Evolutionary conservation across 2,797 vertebrate species (phyloP), one percentile per base, ranked within the genome.

Genomic region (Scolopax bukidnonensis): DNA sequence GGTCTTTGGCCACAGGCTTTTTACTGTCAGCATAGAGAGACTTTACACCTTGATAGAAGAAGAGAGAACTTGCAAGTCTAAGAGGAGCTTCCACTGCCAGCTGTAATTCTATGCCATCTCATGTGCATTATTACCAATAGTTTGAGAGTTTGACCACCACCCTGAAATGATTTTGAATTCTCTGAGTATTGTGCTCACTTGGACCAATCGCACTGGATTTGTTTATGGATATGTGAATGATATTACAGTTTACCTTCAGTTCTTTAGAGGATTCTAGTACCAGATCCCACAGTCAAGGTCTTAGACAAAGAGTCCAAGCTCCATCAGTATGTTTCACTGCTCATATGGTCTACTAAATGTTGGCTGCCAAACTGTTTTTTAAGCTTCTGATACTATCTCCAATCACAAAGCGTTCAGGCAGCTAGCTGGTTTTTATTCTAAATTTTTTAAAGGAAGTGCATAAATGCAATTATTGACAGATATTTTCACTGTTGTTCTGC

Each of bases 131-230:
- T 80, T 89, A 38, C 41, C n/a, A 81, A 77, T 25, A 25, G 36
- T 89, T 84, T 75, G 87, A 93, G 87, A 94, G 70, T 94, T 56
- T 96, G 95, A 95, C 92, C 86, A 83, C 82, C 50, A 65, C 33
- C 51, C 54, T 86, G 61, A 84, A 92, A 95, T 95, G 69, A 93
- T 95, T 96, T 97, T 59, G 38, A 79, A 76, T 93, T 96, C 77
- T 91, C 92, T 85, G 83, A 74, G 12, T 88, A 48, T 88, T 97
- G 77, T 71, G 86, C 76, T 54, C 83, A 56, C 87, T 95, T 93
- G 94, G 64, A 91, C 33, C 9, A 9, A 71, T 86, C 85, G 79
- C 91, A 77, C 80, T 93, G 96, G 84, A 91, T 94, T 97, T 95
- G 63, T 95, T 96, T 94, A 63, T 81, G 93, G 82, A 64, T 85